Evolutionary conservation across 2,113 vertebrate genomes (phyloP).

Genomic region (Progne subis): DNA sequence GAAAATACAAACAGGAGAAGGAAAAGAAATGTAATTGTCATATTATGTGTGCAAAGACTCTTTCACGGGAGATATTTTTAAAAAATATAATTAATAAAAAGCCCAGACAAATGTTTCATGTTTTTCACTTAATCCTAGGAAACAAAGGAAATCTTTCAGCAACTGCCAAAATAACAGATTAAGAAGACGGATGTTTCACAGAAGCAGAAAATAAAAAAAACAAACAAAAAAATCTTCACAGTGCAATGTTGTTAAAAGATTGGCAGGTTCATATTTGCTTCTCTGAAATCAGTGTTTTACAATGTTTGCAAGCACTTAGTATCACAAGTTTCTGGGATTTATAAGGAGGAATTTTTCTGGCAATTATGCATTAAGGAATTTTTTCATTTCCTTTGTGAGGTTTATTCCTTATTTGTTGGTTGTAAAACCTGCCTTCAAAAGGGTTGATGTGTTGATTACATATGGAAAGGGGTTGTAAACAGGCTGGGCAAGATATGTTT

Average conservation of each 20-base stretch:
- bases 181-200: neutral
- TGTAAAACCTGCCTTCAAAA: neutral
- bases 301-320: slow-evolving; percentile 6
- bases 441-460: neutral
- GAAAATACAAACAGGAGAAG: neutral
- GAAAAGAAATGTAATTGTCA: neutral
- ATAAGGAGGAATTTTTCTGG: slow-evolving; percentile 29
- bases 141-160: neutral
- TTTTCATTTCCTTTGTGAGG: neutral
- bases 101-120: neutral
- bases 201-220: neutral
- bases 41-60: neutral
- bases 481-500: fast-evolving
- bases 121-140: neutral
- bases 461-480: neutral
- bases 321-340: neutral
- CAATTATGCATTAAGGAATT: neutral
- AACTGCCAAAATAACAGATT: neutral
- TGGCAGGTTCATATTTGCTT: slow-evolving; percentile 1
- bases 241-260: neutral
- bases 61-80: neutral
- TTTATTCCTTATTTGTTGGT: neutral
- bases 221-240: neutral
- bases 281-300: slow-evolving; percentile 3
- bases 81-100: neutral